Percentiles rank a stretch among this genome's conserved stretches.
phyloP scores from a whole-genome alignment of 2,113 vertebrate genomes.

The Carassius gibelio region DNA sequence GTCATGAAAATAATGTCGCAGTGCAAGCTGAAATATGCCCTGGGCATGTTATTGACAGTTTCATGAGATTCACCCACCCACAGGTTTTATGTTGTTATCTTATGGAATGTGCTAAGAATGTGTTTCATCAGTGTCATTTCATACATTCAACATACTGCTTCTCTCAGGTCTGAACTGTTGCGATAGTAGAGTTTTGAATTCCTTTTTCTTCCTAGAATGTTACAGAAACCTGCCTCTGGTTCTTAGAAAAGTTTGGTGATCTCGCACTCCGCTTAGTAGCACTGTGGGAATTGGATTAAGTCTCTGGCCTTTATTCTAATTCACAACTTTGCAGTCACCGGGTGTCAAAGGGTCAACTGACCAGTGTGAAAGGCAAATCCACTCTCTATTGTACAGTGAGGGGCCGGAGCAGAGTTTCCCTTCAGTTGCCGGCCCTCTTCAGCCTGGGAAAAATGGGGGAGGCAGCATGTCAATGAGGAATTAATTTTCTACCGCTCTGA shows the following conservation, averaged over 20 bases:
- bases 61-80: neutral
- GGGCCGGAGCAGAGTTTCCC: slow-evolving; percentile 67
- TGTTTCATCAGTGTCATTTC: neutral
- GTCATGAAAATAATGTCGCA: neutral
- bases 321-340: slow-evolving; percentile 41
- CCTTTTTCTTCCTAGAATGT: neutral
- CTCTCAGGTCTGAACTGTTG: neutral
- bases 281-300: slow-evolving; percentile 56
- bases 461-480: slow-evolving; percentile 75
- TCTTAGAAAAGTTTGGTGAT: slow-evolving; percentile 21
- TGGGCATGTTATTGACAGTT: neutral
- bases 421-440: slow-evolving; percentile 82
- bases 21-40: neutral
- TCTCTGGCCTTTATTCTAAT: slow-evolving; percentile 35
- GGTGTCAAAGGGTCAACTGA: slow-evolving; percentile 85
- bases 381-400: slow-evolving; percentile 81
- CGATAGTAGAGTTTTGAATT: neutral
- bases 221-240: neutral
- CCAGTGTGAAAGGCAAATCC: slow-evolving; percentile 75
- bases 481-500: slow-evolving; percentile 22
- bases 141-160: neutral
- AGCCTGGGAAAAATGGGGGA: slow-evolving; percentile 80
- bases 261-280: slow-evolving; percentile 4
- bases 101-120: neutral
- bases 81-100: neutral